These are phyloP conservation scores for Acanthosepion lycidas DNA, from an alignment of 2,888 invertebrate genomes.

Conservation along the genomic window DNA sequence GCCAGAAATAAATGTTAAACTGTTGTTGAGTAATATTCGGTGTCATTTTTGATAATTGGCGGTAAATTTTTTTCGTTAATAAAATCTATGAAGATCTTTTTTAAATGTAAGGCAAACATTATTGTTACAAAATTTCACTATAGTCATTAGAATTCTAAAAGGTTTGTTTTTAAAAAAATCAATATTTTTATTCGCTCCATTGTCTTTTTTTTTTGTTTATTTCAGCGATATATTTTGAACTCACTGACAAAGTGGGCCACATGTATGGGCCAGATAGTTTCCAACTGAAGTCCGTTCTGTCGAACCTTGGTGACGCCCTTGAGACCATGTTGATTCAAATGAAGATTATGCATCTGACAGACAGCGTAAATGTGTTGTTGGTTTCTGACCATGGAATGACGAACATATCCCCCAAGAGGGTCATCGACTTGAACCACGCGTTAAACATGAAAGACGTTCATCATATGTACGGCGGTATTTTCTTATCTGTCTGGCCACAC, in stretches of 20 bases:
- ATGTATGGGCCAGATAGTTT: conserved; percentile 46
- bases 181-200: no score
- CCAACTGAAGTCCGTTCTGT: conserved; percentile 35
- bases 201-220: neutral
- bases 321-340: conserved; percentile 35
- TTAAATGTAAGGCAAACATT: no score
- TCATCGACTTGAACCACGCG: conserved; percentile 55
- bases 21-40: no score
- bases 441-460: conserved; percentile 50
- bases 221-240: conserved; percentile 49
- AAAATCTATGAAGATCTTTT: no score
- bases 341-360: conserved; percentile 43
- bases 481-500: neutral
- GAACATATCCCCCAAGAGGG: conserved; percentile 53
- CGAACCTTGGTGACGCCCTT: conserved; percentile 39
- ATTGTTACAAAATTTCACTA: no score
- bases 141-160: no score
- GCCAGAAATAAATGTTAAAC: no score
- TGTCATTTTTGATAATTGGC: no score
- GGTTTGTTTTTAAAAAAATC: neutral
- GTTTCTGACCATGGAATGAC: conserved; percentile 67
- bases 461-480: neutral
- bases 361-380: conserved; percentile 58
- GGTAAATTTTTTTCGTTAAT: no score
- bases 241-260: conserved; percentile 48